These are phyloP conservation scores for Apis dorsata DNA, from an alignment of 1,140 invertebrate species.

Conservation along the genomic window DNA sequence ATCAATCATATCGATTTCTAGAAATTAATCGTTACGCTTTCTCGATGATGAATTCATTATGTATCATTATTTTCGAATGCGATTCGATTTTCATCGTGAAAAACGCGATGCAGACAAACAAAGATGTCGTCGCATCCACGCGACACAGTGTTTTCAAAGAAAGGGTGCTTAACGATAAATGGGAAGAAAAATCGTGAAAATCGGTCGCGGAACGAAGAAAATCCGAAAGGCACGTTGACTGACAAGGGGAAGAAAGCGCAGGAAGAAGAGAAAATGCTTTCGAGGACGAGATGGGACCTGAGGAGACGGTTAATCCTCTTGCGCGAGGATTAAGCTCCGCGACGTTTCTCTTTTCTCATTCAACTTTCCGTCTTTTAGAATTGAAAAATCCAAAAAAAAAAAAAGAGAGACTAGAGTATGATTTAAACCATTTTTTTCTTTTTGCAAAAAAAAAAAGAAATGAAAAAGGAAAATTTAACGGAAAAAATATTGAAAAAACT, in stretches of 20 bases:
- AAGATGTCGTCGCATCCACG: neutral
- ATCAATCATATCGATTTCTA: no score
- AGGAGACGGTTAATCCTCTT: slow-evolving; percentile 62
- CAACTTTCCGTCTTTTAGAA: neutral
- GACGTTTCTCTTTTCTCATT: slow-evolving; percentile 4
- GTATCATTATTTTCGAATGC: neutral
- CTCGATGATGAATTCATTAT: neutral
- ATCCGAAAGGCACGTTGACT: neutral
- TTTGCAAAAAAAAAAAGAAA: neutral
- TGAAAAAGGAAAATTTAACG: neutral
- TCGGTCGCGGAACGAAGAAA: slow-evolving; percentile 7
- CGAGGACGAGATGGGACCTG: slow-evolving; percentile 36
- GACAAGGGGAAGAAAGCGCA: neutral
- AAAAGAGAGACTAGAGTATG: no score
- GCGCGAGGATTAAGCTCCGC: slow-evolving; percentile 61
- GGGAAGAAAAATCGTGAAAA: neutral
- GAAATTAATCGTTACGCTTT: neutral
- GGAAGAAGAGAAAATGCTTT: slow-evolving; percentile 20
- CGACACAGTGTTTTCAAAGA: neutral
- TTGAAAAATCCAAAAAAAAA: neutral
- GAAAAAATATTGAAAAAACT: neutral
- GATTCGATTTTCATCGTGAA: neutral
- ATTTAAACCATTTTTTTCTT: neutral
- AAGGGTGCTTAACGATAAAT: no score
- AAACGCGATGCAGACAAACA: neutral